phyloP scores from a whole-genome alignment of 2,888 invertebrate species.

The Schizotus pectinicornis region DNA sequence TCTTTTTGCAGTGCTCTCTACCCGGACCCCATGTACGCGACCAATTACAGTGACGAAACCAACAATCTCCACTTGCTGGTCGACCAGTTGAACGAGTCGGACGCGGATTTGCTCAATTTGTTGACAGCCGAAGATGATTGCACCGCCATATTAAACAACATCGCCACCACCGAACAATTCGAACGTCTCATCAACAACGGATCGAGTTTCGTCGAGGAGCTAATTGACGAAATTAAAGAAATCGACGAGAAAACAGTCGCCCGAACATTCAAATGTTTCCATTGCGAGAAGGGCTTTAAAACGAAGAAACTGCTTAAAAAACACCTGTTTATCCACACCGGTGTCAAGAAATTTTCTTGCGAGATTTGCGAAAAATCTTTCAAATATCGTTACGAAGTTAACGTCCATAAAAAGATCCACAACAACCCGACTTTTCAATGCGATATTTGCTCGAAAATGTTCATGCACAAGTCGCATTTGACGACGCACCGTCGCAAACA shows the following conservation, averaged over 20 bases:
- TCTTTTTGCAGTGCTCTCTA: slow-evolving; percentile 37
- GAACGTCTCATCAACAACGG: slow-evolving; percentile 48
- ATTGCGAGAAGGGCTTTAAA: slow-evolving; percentile 47
- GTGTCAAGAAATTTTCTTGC: slow-evolving; percentile 48
- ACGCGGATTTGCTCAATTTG: slow-evolving; percentile 52
- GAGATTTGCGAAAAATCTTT: slow-evolving; percentile 52
- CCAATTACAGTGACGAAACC: slow-evolving; percentile 38
- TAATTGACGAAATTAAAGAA: slow-evolving; percentile 22
- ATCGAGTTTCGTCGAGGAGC: slow-evolving; percentile 37
- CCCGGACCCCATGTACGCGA: slow-evolving; percentile 41
- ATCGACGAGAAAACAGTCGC: neutral
- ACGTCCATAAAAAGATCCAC: slow-evolving; percentile 62
- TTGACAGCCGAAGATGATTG: slow-evolving; percentile 54
- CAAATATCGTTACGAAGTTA: slow-evolving; percentile 50
- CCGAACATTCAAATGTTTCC: slow-evolving; percentile 46
- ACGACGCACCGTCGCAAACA: slow-evolving; percentile 67
- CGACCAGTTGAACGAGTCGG: slow-evolving; percentile 52
- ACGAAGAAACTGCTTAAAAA: slow-evolving; percentile 52
- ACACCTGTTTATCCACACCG: slow-evolving; percentile 51
- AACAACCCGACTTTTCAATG: slow-evolving; percentile 65
- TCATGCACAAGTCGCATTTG: slow-evolving; percentile 66
- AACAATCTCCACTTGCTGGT: slow-evolving; percentile 40
- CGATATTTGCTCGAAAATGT: slow-evolving; percentile 65
- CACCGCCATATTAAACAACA: slow-evolving; percentile 52
- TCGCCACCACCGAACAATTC: slow-evolving; percentile 53